Evolutionary conservation across 2,797 vertebrate genomes (phyloP), one percentile per base, ranked within the genome.

Genomic region (Eleutherodactylus coqui): DNA sequence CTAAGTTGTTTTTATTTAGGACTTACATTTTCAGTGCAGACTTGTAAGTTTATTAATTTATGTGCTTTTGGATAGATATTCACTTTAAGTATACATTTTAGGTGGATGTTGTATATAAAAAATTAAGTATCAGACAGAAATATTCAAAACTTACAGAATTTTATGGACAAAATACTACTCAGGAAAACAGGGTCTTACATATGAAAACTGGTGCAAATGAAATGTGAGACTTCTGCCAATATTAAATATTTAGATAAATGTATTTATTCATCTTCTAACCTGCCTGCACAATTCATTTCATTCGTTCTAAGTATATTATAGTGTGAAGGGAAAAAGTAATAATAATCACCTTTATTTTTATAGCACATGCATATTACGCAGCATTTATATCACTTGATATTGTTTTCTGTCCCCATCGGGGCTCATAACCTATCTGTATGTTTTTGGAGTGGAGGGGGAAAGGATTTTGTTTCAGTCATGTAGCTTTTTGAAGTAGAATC

Each of bases 191-290:
- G 32, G 16, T 19, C 17, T 36, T 17, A 67, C 11, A 36, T 67
- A 36, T 67, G 29, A 67, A 67, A 36, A 67, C 6, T 19, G 17
- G 16, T 36, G 62, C 32, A 67, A 34, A 36, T 16, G 0, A 38
- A 70, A 38, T 11, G 17, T 38, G 62, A 36, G 32, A 34, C 36
- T 19, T 67, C 62, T 67, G 67, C 7, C 19, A 41, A 17, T 70
- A 69, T 69, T 69, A 69, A 67, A 67, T 21, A 16, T 64, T 34
- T 67, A 67, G 32, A 67, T 34, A 34, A 34, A 64, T 64, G 60
- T 34, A 34, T 16, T n/a, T n/a, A n/a, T n/a, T 58, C 32, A 67
- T 36, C 62, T 36, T 36, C 62, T 36, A 19, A 36, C 62, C 62
- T 19, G 62, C 62, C 62, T 36, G 32, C 8, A 36, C 62, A 34